phyloP scores from a whole-genome alignment of 2,797 vertebrate genomes.

The Adelosebastes latens region DNA sequence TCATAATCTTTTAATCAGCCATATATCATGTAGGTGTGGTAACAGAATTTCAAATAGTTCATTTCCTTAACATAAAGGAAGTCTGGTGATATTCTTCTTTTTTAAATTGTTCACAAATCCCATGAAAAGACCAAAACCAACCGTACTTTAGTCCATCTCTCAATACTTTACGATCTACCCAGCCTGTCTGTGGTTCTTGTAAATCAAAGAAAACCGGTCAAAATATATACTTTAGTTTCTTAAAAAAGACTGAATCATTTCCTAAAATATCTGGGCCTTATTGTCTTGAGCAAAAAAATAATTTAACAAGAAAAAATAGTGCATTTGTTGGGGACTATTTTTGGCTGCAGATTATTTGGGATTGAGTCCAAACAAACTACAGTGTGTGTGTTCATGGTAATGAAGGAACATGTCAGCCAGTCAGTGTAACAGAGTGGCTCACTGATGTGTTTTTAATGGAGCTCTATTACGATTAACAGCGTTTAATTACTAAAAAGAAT shows the following conservation, averaged over 20 bases:
- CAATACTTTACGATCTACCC: neutral
- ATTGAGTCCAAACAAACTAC: neutral
- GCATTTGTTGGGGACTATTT: neutral
- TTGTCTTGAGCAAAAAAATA: no score
- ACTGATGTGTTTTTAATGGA: neutral
- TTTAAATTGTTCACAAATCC: neutral
- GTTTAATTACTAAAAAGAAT: neutral
- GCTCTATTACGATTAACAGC: neutral
- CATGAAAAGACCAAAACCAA: neutral
- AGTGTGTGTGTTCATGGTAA: neutral
- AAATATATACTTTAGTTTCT: no score
- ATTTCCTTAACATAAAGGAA: neutral
- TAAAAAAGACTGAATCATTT: neutral
- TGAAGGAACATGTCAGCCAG: neutral
- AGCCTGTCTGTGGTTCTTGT: fast-evolving
- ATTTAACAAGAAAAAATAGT: neutral
- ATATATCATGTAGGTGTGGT: neutral
- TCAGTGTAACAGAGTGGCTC: neutral
- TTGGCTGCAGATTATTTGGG: neutral
- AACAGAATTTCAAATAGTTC: neutral
- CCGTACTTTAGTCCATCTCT: neutral
- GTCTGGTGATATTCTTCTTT: neutral
- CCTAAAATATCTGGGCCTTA: neutral
- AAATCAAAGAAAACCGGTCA: no score
- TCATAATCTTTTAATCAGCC: neutral